These are phyloP conservation scores for Cyanistes caeruleus DNA, from an alignment of 2,113 vertebrate genomes.

Conservation along the genomic window DNA sequence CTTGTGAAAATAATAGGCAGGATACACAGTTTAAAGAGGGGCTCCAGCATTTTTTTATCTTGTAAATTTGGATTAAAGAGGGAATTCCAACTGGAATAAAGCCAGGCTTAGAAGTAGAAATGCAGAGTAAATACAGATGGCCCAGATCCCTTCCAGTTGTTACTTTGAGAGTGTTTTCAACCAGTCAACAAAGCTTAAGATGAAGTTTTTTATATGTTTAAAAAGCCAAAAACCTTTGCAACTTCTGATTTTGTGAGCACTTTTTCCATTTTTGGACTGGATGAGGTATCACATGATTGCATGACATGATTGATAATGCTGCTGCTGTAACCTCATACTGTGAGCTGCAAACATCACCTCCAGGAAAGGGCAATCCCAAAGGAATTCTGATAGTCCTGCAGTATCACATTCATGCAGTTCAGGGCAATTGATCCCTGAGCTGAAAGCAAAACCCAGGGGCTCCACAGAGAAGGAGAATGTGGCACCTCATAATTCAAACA, in stretches of 20 bases:
- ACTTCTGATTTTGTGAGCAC: slow-evolving; percentile 65
- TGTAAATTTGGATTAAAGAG: neutral
- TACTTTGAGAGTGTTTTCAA: neutral
- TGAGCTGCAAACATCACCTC: neutral
- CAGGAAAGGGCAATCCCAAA: neutral
- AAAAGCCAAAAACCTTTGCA: slow-evolving; percentile 12
- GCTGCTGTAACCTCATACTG: slow-evolving; percentile 14
- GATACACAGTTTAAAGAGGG: neutral
- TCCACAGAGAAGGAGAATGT: neutral
- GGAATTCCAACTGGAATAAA: neutral
- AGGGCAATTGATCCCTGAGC: neutral
- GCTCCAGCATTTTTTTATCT: neutral
- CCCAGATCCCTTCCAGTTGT: neutral
- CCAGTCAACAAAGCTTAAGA: neutral
- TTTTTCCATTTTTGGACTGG: neutral
- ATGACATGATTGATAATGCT: neutral
- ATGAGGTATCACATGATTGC: slow-evolving; percentile 57
- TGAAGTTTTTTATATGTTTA: neutral
- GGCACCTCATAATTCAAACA: neutral
- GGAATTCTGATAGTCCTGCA: neutral
- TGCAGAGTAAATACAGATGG: neutral
- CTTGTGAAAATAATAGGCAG: neutral
- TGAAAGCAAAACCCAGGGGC: neutral
- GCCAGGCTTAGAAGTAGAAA: neutral
- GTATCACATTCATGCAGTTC: neutral